Evolutionary conservation across 2,113 vertebrate genomes (phyloP), one percentile per base, ranked within the genome.

Genomic region (Natator depressus): DNA sequence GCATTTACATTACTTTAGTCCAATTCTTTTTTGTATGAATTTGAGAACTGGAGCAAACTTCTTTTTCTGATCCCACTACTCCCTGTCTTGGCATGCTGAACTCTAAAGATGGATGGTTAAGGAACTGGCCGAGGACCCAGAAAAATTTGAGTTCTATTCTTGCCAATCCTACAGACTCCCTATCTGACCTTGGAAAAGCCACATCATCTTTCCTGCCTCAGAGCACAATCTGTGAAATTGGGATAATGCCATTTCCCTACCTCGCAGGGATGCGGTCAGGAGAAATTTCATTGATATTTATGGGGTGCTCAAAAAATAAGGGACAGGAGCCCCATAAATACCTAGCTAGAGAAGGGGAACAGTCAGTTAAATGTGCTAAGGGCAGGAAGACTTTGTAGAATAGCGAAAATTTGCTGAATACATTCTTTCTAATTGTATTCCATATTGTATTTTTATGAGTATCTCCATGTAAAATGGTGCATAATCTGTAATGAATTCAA

Each of bases 401-500:
- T 93, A 84, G 19, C 80, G 95, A 96, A 91, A 51, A 29, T 80
- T 78, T 94, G 72, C 17, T 93, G 65, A 96, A 97, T 97, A 91
- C 97, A 95, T 96, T 95, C 27, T 24, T 94, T 97, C 95, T 94
- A 96, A 94, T 96, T 97, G n/a, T 95, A 89, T 90, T 93, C 84
- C 42, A 51, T 93, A 95, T 95, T 93, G 69, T 80, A 69, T 88
- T 97, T 98, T 97, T 95, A 95, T 97, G 80, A 96, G 82, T 69
- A 89, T 89, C 80, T 62, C 87, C 22, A 88, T 96, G 93, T 98
- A 97, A 98, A 98, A 97, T 86, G 65, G 87, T 96, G 54, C 89
- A 94, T 95, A 95, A 97, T 97, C 95, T 98, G 97, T 98, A 97
- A 97, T 97, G 92, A 97, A 98, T 94, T 82, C 75, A 95, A 89